Percentiles rank a stretch among this genome's conserved stretches.
phyloP scores from a whole-genome alignment of 1,140 invertebrate genomes.

The Zaprionus vittiger region DNA sequence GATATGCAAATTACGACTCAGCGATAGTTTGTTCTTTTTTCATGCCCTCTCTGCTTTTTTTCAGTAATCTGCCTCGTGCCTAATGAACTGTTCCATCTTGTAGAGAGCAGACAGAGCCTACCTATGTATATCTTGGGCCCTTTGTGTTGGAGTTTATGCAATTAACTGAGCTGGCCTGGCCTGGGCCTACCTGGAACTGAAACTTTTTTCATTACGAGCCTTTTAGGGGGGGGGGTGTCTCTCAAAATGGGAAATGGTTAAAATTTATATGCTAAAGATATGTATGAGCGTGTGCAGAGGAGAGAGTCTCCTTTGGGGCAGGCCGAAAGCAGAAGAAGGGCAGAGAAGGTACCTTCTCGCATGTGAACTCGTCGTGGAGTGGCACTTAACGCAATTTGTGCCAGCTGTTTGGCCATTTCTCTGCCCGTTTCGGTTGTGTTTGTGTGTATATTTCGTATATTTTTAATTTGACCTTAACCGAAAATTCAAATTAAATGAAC shows the following conservation, averaged over 20 bases:
- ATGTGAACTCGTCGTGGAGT: slow-evolving; percentile 37
- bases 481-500: slow-evolving; percentile 75
- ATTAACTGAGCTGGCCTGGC: slow-evolving; percentile 50
- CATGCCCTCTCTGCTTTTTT: not conserved
- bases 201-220: slow-evolving; percentile 62
- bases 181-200: slow-evolving; percentile 51
- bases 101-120: not conserved
- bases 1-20: not conserved
- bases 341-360: not conserved
- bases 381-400: slow-evolving; percentile 56
- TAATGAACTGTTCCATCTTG: slow-evolving; percentile 8
- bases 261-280: slow-evolving; percentile 77
- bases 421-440: slow-evolving; percentile 1
- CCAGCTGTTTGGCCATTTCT: slow-evolving; percentile 29
- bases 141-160: slow-evolving; percentile 44
- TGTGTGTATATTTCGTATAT: slow-evolving; percentile 4
- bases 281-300: too few relatives aligned
- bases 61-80: not conserved
- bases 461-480: slow-evolving; percentile 38
- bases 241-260: slow-evolving; percentile 51
- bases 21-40: slow-evolving; percentile 1
- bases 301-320: slow-evolving; percentile 10
- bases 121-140: slow-evolving; percentile 3
- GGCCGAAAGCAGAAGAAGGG: not conserved
- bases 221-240: slow-evolving; percentile 38